Base-by-base conservation (phyloP, 2,113 vertebrate species). In the Dipodomys stephensi region DNA sequence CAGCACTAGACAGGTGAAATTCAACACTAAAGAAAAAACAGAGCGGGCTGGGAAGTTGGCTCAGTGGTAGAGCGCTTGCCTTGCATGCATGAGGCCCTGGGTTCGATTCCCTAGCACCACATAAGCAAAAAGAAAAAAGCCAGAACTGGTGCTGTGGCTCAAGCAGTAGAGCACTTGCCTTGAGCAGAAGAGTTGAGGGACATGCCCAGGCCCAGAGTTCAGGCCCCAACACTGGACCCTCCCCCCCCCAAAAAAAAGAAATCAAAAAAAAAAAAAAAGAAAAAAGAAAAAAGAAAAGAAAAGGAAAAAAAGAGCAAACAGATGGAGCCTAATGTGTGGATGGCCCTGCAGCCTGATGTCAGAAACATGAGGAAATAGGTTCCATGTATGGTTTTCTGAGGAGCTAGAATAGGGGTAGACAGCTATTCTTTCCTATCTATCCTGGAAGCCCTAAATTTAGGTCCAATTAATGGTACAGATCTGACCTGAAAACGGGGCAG, bases 391-490 rank as follows among this genome's bases (percentile, higher is more conserved):
- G 46, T 69, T 85, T 65, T 74, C 62, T 16, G 57, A 89, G 86
- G n/a, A 20, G 39, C 74, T 1, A 0, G 44, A 4, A 4, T 7
- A 8, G 19, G 35, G 20, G 22, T 11, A 22, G 60, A 76, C 62
- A 73, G 81, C 81, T 89, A 44, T 10, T 72, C 78, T 57, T 13
- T 85, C 65, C 69, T 28, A 49, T 27, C 57, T 15, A 60, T 8
- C 23, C n/a, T 53, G 28, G 90, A 84, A 76, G 65, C 10, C 57
- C 49, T 73, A 91, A 84, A 90, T 78, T 82, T 71, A 94, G 87
- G 32, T 71, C 57, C 15, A 73, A 46, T 30, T 12, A 2, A 46
- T 27, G n/a, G 16, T 60, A 32, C 13, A 81, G 64, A n/a, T 46
- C 83, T 84, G 64, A 90, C 68, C 69, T 86, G 71, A 83, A 92